Evolutionary conservation across 37 sponge, comb jelly and placozoan genomes (phyloP), one percentile per base, ranked within the genome.

Genomic region (Chondrilla cf. caribensis): DNA sequence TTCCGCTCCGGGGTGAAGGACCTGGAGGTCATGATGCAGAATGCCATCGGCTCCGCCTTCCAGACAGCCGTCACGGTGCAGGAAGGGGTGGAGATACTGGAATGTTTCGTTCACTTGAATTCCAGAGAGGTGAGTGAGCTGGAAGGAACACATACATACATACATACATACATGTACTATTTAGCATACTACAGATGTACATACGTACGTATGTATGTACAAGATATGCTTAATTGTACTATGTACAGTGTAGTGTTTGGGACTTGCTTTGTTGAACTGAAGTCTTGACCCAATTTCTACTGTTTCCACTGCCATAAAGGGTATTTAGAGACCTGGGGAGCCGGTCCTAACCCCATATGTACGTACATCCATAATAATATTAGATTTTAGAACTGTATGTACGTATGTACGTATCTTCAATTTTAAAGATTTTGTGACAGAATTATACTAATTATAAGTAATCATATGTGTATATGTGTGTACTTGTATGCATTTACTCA

Each of bases 21-120:
- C 36, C 85, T 98, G 70, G 98, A 98, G 73, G 96, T 98, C 37
- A 98, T 98, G 98, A 85, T 98, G 77, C 98, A 98, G 81, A 98
- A 98, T 81, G 86, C 91, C 26, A 95, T 98, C 54, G 91, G 86
- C 29, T 70, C 90, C 9, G 93, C 90, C 6, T 98, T 98, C 62
- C 86, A 80, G 62, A 86, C 92, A 0, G 86, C 89, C 55, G 87
- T 89, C 22, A 93, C 92, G 25, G 92, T 98, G 22, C 94, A 95
- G 70, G 92, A 89, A 43, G 98, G 98, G 14, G 92, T 98, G 29
- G 90, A 95, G 77, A 54, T 98, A 38, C 87, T 98, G 84, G 98
- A 98, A 32, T 84, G 89, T 28, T 98, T 98, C 58, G 62, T 79
- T 37, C 96, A 93, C 44, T 79, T 95, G 7, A 89, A 85, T 38